Conservation (phyloP, 2,888 invertebrate genomes). For the Mimas tiliae region DNA sequence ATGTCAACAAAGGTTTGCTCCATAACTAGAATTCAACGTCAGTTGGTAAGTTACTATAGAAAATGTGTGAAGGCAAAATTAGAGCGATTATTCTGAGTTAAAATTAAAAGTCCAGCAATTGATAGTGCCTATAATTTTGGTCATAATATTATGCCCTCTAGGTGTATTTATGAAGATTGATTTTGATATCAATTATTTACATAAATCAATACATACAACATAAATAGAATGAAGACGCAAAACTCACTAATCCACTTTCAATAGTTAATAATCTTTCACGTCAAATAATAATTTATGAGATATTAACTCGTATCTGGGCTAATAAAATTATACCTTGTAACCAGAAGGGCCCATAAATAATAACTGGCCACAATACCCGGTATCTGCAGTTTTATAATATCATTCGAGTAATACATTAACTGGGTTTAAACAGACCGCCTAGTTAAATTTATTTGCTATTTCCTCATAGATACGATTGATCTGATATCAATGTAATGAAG, state of each 20-base stretch:
- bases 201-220: no score
- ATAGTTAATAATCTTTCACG: not conserved
- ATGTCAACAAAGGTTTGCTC: no score
- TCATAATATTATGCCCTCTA: no score
- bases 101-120: no score
- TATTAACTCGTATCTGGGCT: slow-evolving; percentile 5
- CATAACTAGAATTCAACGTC: no score
- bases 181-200: no score
- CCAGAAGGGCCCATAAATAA: slow-evolving; percentile 19
- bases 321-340: slow-evolving; percentile 20
- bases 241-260: not conserved
- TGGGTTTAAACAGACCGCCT: slow-evolving; percentile 10
- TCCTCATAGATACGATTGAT: slow-evolving; percentile 14
- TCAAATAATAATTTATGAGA: not conserved
- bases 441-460: slow-evolving; percentile 9
- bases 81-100: no score
- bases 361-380: not conserved
- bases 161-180: no score
- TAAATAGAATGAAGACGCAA: not conserved
- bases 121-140: no score
- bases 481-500: slow-evolving; percentile 10
- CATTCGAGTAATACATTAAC: slow-evolving; percentile 16
- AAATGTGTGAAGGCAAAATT: no score
- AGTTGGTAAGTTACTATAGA: no score
- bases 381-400: slow-evolving; percentile 14